Base-by-base conservation (phyloP, 2,888 invertebrate genomes). In the Hofmannophila pseudospretella region DNA sequence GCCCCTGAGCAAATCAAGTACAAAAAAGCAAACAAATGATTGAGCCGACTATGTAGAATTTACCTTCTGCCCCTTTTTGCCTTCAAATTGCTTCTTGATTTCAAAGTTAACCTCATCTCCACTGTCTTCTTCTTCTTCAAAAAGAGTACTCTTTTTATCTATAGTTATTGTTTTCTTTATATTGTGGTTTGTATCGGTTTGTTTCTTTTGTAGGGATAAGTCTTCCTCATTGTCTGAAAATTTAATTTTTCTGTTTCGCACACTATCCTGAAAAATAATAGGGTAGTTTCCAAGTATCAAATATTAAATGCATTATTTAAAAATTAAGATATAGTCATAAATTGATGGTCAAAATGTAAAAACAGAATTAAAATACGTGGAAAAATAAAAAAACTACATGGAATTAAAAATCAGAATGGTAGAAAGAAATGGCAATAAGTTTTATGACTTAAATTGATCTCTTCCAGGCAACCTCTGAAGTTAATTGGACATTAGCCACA, bases 21-120 rank as follows among this genome's bases (percentile, higher is more conserved):
- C n/a, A n/a, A n/a, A n/a, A n/a, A 27, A 27, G 27, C 27, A 9
- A 27, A 16, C 16, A 16, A 4, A 16, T 5, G 3, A 16, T 9
- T 7, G 4, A 27, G 10, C 9, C 7, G 3, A 11, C 12, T 11
- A 25, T 13, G n/a, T 27, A 11, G 5, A 3, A 10, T 25, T 38
- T 64, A 85, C 91, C 88, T 91, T 89, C 71, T 89, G 88, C 7
- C 91, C 91, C 50, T 89, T 88, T 60, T 88, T 82, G 16, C 92
- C 91, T 66, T 92, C 90, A 72, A 90, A 91, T 54, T 93, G 90
- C 36, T 91, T 85, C 66, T 90, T 91, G 11, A 92, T 70, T 50
- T 89, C 72, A 68, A 93, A 91, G 52, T 89, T 88, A 2, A 86
- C 67, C 41, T 89, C 86, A 46, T 85, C 72, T 19, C 84, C 84